A percentile compares a stretch with the other conserved stretches of the same genome.
phyloP scores from a whole-genome alignment of 1,140 invertebrate species.

The Myzus persicae region DNA sequence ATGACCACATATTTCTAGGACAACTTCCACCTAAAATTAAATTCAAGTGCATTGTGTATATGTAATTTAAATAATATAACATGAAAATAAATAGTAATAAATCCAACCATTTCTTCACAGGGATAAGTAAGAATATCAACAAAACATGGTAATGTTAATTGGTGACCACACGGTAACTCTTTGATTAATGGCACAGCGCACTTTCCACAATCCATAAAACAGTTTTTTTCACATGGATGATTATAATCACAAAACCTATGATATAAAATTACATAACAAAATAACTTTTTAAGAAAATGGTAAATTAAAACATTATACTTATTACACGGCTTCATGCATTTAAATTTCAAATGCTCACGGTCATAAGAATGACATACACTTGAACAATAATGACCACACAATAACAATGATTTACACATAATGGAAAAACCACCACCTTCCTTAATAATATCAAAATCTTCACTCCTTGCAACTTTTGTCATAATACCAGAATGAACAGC shows the following conservation, averaged over 20 bases:
- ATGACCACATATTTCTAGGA: constrained; percentile 66
- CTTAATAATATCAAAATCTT: constrained; percentile 61
- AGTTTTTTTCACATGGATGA: constrained; percentile 67
- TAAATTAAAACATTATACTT: constrained; percentile 58
- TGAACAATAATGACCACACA: constrained; percentile 69
- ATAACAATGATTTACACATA: constrained; percentile 62
- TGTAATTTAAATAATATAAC: neutral
- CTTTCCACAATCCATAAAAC: constrained; percentile 65
- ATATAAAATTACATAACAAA: no score
- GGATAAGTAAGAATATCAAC: constrained; percentile 63
- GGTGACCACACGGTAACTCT: constrained; percentile 67
- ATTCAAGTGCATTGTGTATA: neutral
- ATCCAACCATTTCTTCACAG: constrained; percentile 63
- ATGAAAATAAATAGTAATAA: constrained; percentile 53
- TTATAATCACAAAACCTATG: constrained; percentile 64
- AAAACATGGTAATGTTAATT: constrained; percentile 64
- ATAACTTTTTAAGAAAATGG: no score
- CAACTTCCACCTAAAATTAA: neutral
- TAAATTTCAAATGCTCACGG: constrained; percentile 65
- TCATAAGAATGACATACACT: constrained; percentile 68
- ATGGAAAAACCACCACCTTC: constrained; percentile 63
- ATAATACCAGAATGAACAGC: neutral
- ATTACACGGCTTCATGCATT: constrained; percentile 65
- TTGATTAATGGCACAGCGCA: constrained; percentile 65
- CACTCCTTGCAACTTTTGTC: constrained; percentile 62